Percentiles rank a stretch among this genome's conserved stretches.
These are phyloP conservation scores for Capricornis sumatraensis DNA, from an alignment of 2,113 vertebrate genomes.

Conservation along the genomic window DNA sequence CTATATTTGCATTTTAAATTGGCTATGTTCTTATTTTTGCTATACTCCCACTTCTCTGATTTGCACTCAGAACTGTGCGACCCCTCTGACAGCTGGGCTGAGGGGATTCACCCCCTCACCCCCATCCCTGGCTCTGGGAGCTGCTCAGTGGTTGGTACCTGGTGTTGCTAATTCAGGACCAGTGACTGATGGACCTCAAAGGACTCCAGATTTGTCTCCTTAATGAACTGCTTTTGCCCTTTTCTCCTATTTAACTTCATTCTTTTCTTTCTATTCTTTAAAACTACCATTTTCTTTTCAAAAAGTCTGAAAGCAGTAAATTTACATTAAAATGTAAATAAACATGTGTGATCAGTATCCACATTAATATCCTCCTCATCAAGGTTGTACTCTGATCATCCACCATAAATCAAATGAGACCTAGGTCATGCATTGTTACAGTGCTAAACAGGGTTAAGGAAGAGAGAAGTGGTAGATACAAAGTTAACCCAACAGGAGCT, in stretches of 20 bases:
- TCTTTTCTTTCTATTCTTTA: background rate
- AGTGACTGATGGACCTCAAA: background rate
- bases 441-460: background rate
- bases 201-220: background rate
- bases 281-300: background rate
- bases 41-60: background rate
- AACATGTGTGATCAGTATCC: background rate
- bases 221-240: background rate
- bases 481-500: background rate
- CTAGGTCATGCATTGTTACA: accelerated
- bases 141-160: background rate
- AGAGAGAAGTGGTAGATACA: background rate
- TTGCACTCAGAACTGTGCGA: background rate
- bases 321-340: background rate
- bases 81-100: background rate
- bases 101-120: background rate
- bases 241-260: background rate
- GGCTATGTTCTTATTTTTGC: background rate
- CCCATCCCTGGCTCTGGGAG: background rate
- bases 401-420: background rate
- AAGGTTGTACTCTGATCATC: background rate
- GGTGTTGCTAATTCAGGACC: background rate
- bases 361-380: background rate
- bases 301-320: background rate
- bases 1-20: background rate